Percentiles rank a stretch among this genome's conserved stretches.
phyloP scores from a whole-genome alignment of 2,113 vertebrate genomes.

The Saccopteryx leptura region DNA sequence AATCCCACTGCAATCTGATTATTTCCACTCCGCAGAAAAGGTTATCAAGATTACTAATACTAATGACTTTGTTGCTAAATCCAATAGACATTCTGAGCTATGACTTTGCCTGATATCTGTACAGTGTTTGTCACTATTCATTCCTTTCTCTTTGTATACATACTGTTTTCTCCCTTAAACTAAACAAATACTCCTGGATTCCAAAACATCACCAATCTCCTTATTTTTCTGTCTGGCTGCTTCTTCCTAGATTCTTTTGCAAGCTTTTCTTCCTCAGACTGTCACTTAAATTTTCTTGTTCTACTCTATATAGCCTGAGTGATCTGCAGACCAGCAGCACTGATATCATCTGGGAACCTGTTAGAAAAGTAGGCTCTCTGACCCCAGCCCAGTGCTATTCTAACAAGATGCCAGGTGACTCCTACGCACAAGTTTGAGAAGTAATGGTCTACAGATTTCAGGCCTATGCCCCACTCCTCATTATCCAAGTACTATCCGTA shows the following conservation, averaged over 20 bases:
- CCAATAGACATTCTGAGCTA: not conserved
- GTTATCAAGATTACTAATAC: not conserved
- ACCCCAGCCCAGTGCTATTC: not conserved
- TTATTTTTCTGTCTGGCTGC: conserved; percentile 5
- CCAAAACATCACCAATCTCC: not conserved
- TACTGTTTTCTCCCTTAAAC: not conserved
- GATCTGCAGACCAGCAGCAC: not conserved
- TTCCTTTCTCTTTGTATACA: not conserved
- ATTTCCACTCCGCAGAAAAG: not conserved
- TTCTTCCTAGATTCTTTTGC: not conserved
- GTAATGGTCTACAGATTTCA: not conserved
- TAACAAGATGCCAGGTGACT: not conserved
- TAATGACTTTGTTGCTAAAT: not conserved
- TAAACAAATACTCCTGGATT: not conserved
- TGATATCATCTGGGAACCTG: not conserved
- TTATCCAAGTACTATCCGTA: not conserved
- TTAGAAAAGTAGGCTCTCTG: not conserved
- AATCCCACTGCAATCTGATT: not conserved
- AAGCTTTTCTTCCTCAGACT: not conserved
- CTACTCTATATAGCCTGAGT: not conserved
- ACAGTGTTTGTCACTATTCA: not conserved
- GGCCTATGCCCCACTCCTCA: not conserved
- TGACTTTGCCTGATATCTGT: not conserved
- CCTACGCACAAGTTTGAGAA: not conserved
- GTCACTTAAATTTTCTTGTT: not conserved